Percentiles rank a stretch among this genome's conserved stretches.
Evolutionary conservation across 2,888 invertebrate species (phyloP).

Genomic region (Graphium colonna): DNA sequence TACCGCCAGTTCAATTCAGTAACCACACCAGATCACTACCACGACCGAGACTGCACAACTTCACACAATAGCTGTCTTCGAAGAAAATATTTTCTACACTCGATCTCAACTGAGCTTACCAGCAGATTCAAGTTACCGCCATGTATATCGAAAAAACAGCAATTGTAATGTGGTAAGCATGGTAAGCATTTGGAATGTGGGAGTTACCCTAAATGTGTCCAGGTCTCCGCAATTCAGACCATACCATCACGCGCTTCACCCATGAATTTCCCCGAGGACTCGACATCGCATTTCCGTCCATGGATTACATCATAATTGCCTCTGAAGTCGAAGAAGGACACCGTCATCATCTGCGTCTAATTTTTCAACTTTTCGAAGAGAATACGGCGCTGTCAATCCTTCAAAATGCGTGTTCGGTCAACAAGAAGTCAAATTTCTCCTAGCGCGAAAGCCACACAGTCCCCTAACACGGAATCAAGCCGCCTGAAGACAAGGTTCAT

Average conservation of each 20-base stretch:
- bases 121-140: conserved; percentile 23
- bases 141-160: conserved; percentile 27
- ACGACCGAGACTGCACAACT: background rate
- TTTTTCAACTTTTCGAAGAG: background rate
- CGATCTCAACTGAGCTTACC: conserved; percentile 29
- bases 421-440: background rate
- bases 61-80: background rate
- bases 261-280: background rate
- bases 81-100: conserved; percentile 27
- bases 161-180: no score
- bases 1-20: background rate
- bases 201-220: conserved; percentile 22
- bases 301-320: background rate
- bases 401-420: background rate
- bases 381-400: background rate
- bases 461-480: background rate
- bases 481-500: background rate
- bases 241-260: conserved; percentile 5
- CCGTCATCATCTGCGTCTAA: background rate
- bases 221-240: conserved; percentile 7
- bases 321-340: background rate
- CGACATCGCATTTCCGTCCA: background rate
- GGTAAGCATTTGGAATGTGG: conserved; percentile 19
- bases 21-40: background rate
- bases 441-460: background rate